Conservation (phyloP, 2,888 invertebrate species). For the Morpho deidamia region DNA sequence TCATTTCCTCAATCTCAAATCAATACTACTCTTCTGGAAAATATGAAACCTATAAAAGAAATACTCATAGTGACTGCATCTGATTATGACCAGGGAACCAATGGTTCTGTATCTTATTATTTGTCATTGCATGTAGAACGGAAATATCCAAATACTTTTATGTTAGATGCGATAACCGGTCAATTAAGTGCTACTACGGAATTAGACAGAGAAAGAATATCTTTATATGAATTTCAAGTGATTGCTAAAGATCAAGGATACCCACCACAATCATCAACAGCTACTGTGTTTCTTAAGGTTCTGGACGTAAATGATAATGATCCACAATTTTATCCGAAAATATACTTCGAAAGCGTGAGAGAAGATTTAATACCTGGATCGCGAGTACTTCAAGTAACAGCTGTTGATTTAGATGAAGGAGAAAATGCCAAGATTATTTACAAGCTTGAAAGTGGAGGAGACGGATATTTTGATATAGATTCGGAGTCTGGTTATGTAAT, state of each 20-base stretch:
- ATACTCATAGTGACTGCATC: constrained; percentile 91
- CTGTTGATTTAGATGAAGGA: constrained; percentile 92
- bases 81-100: constrained; percentile 95
- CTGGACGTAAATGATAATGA: constrained; percentile 95
- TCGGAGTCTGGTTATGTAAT: constrained; percentile 86
- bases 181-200: constrained; percentile 87
- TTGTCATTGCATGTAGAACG: constrained; percentile 87
- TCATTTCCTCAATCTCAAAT: constrained; percentile 86
- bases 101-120: constrained; percentile 92
- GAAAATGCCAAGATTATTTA: constrained; percentile 91
- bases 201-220: constrained; percentile 89
- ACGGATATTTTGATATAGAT: constrained; percentile 89
- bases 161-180: constrained; percentile 90
- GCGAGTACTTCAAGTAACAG: constrained; percentile 85
- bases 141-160: constrained; percentile 90
- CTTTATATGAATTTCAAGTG: constrained; percentile 89
- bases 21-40: constrained; percentile 88
- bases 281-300: constrained; percentile 88
- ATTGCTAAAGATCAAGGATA: constrained; percentile 95
- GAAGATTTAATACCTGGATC: constrained; percentile 83
- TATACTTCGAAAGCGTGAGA: constrained; percentile 88
- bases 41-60: constrained; percentile 86
- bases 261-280: constrained; percentile 93
- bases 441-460: constrained; percentile 87
- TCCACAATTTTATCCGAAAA: constrained; percentile 93